Evolutionary conservation across 2,888 invertebrate species (phyloP), one percentile per base, ranked within the genome.

Genomic region (Lochmaea crataegi): DNA sequence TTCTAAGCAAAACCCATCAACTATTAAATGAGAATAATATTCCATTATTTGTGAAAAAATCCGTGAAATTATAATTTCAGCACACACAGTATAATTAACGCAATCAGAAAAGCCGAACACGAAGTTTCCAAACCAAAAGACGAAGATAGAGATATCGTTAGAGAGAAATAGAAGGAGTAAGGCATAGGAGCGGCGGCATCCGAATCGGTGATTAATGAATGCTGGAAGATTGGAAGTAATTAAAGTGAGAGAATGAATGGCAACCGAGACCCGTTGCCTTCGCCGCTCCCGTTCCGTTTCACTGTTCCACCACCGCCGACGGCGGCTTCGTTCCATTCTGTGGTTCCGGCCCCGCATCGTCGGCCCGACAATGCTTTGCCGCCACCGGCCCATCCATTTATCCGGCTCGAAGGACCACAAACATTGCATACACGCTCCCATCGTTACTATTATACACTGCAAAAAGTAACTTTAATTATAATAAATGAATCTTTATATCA

Each of bases 141-240:
- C 32, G 58, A 9, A n/a, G 65, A 42, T 26, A 22, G 22, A 65
- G 63, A 41, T 22, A 42, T 26, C 51, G 41, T 9, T 7, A 45
- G 69, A 69, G 56, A 63, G 65, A 38, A 61, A 73, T 67, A 65
- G 53, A 53, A 53, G 2, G 74, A 71, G 72, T 65, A 51, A 67
- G 76, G 60, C 51, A 69, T 42, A 70, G 75, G 74, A 77, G 80
- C 77, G 77, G 78, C 80, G 77, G 82, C 78, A 75, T 78, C 79
- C 79, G 80, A 80, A 82, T 80, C 80, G 78, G 86, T 87, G 87
- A 87, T 87, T 87, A 87, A 87, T 87, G 86, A 85, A 86, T 84
- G 83, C 86, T 85, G 85, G 86, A 86, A 87, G 86, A 87, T 87
- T 87, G 86, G 87, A 86, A 87, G 87, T 86, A 87, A 87, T 87